Base-by-base conservation (phyloP, 1,140 invertebrate genomes). In the Lepidurus couesii region DNA sequence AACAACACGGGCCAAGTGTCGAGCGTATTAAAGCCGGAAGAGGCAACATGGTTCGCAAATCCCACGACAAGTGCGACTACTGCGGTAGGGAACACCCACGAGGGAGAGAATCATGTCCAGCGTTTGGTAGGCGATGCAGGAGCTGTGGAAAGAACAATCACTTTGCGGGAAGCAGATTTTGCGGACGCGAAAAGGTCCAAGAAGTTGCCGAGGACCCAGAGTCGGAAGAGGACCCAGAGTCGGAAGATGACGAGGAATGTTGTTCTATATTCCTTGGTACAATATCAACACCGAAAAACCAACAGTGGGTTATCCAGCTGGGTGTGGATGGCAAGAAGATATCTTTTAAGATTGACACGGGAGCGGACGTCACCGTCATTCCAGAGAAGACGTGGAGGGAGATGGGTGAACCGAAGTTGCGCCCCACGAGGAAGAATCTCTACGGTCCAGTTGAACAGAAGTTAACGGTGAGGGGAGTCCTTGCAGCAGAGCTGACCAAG, bases 341-440 rank as follows among this genome's bases (percentile, higher is more conserved):
- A 7, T 11, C 4, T 13, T 34, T 79, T 24, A 75, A 79, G 47
- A 21, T 79, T 8, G 78, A 79, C 44, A 79, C 78, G 26, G 78
- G 74, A 9, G 74, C 78, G 42, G 74, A 34, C 42, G 76, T 78
- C 16, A 77, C 24, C 7, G 21, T 77, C 24, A 43, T 79, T 45
- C 76, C 78, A 42, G 75, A 75, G 24, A 47, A 75, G n/a, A 42
- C 13, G 4, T 79, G 76, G 76, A 47, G 34, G 24, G 21, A 44
- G n/a, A 42, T 45, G 8, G 42, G 44, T 53, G 16, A 7, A 10
- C 76, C 44, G 21, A 43, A 44, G n/a, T 24, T 77, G 9, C 26
- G 24, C 11, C n/a, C 42, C 7, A 11, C 76, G 11, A 24, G 4
- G 42, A 47, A 47, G 43, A 16, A 11, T 10, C 53, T 77, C 45